Percentiles rank a stretch among this genome's conserved stretches.
Conservation (phyloP, 1,140 invertebrate species). For the Drosophila pseudoananassae region DNA sequence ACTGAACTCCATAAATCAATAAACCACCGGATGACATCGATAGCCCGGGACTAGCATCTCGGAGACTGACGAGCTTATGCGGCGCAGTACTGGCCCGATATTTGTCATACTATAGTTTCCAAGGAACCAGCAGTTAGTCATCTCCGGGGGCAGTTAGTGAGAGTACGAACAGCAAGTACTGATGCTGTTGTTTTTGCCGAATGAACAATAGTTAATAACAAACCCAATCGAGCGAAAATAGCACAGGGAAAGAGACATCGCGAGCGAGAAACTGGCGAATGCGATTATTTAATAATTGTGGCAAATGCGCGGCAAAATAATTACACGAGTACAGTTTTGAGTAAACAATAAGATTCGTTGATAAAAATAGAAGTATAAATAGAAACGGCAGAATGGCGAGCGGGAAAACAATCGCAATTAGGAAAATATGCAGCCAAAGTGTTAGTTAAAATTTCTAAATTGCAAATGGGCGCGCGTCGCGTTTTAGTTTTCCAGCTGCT, state of each 20-base stretch:
- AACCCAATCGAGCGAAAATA: constrained; percentile 76
- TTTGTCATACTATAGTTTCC: constrained; percentile 49
- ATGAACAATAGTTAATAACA: constrained; percentile 61
- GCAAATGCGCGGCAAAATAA: constrained; percentile 77
- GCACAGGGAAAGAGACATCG: constrained; percentile 53
- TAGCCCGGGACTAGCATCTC: constrained; percentile 11
- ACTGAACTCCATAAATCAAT: constrained; percentile 3
- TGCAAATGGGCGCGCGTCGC: constrained; percentile 73
- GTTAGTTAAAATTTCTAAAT: constrained; percentile 70
- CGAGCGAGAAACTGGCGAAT: constrained; percentile 43
- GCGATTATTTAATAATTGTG: constrained; percentile 81
- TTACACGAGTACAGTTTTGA: constrained; percentile 40
- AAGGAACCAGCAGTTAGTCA: constrained; percentile 58
- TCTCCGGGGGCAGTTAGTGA: constrained; percentile 8
- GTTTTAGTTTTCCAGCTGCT: constrained; percentile 59
- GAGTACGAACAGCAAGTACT: constrained; percentile 4
- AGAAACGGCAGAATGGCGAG: constrained; percentile 2
- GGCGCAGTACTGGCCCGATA: constrained; percentile 36
- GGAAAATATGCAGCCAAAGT: constrained; percentile 64
- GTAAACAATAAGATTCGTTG: constrained; percentile 54
- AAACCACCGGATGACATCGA: constrained; percentile 4
- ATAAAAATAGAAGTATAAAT: constrained; percentile 9
- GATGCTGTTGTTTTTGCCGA: constrained; percentile 1
- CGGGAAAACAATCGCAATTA: constrained; percentile 59
- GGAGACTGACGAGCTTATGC: constrained; percentile 36